Base-by-base conservation (phyloP, 1,140 invertebrate species). In the Caenorhabditis briggsae region DNA sequence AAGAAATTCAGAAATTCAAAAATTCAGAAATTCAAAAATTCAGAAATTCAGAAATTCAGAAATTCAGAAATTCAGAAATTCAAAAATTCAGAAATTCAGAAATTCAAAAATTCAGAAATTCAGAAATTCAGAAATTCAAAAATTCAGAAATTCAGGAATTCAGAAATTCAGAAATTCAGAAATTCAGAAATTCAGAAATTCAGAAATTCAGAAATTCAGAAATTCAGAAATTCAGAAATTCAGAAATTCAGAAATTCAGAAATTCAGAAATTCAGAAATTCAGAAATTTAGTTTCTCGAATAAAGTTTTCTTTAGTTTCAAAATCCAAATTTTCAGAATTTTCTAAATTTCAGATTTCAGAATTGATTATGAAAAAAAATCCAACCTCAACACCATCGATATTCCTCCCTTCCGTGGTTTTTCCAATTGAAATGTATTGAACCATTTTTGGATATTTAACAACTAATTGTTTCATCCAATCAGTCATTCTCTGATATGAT, bases 381-480 rank as follows among this genome's bases (percentile, higher is more conserved):
- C 84, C 33, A 23, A 91, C 90, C 89, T 91, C 91, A 18, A 92
- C 48, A n/a, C 91, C 91, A 82, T 92, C 91, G 82, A 92, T 92
- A 20, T 84, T 84, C 14, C 91, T 83, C 23, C 91, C 91, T 85
- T 92, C 91, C 64, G 92, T 92, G 2, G 88, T 87, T 33, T 87
- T 87, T 20, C 91, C 91, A 82, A 92, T 92, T 9, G 91, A 89
- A 56, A 92, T 92, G 53, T 91, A 90, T 61, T 90, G 89, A 43
- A 91, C 90, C 25, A 92, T 78, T 46, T 89, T 86, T n/a, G 91
- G 89, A 65, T 92, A 89, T 33, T 88, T 87, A 25, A 86, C 33
- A 3, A 89, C 90, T 23, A 92, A 58, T 0, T 88, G 53, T 18
- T 90, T 82, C 90, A 92, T 91, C 90, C 91, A 92, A 33, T 87